Base-by-base conservation (phyloP, 2,797 vertebrate species). In the Tenualosa thibaudeaui region DNA sequence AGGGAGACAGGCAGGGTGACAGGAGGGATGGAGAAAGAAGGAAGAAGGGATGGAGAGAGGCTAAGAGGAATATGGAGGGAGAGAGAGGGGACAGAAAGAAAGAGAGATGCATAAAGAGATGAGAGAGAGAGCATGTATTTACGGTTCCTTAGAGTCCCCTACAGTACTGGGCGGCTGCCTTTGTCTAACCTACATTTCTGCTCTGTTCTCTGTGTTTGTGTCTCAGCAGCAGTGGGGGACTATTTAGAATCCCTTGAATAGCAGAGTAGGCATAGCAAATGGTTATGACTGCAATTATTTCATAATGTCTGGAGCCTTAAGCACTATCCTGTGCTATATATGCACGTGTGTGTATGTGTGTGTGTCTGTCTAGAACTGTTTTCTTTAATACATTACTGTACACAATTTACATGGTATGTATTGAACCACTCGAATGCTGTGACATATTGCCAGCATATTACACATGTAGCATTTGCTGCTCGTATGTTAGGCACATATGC, bases 241-340 rank as follows among this genome's bases (percentile, higher is more conserved):
- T 43, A 78, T 78, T 46, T 22, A 24, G 40, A 37, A 19, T 22
- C 37, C 37, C 26, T 15, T 78, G 37, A 78, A 78, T 71, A 40
- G 26, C 0, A 31, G 19, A 46, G 71, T 1, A 43, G 37, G 71
- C 71, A 78, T 78, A 46, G 37, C 40, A 22, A 78, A 78, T 78
- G 71, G 37, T 78, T 78, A 78, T 78, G 40, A 46, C 71, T 78
- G 71, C 71, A 78, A 46, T 78, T 46, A 78, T 78, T 78, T 78
- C 71, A 46, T 3, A 78, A 46, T 7, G 71, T 78, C 71, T 78
- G 5, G 15, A 40, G 71, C 71, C 71, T 19, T 43, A 46, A 43
- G 71, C 71, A 22, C 37, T 22, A 46, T 17, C 19, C 71, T 40
- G 43, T 40, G 43, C 71, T 40, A 43, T 78, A 78, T 46, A 78